Conservation (phyloP, 2,113 vertebrate species). For the Irena cyanogastra region DNA sequence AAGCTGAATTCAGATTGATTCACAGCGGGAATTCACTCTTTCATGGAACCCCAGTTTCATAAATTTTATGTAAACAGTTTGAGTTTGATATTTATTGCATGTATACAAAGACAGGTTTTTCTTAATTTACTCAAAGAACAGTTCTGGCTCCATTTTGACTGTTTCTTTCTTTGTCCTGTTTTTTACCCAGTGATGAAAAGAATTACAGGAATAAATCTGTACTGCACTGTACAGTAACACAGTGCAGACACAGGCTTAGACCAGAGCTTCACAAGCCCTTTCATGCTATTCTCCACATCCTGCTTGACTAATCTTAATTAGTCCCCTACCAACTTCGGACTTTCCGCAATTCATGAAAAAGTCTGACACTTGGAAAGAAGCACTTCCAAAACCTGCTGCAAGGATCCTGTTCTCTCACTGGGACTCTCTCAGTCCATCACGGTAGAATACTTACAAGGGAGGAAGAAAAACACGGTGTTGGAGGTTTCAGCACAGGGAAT, state of each 20-base stretch:
- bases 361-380: background rate
- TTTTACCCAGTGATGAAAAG: background rate
- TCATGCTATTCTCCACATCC: constrained; percentile 32
- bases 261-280: background rate
- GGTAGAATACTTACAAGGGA: background rate
- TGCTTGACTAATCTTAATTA: constrained; percentile 31
- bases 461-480: background rate
- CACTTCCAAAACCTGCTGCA: background rate
- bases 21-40: background rate
- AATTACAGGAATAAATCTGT: constrained; percentile 11
- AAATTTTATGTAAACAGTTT: background rate
- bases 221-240: background rate
- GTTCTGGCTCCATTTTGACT: background rate
- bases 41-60: background rate
- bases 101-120: background rate
- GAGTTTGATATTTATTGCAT: background rate
- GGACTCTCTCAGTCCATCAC: background rate
- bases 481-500: background rate
- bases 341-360: background rate
- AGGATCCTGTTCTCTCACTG: background rate
- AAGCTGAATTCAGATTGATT: background rate
- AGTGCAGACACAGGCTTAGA: constrained; percentile 15
- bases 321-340: background rate
- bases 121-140: background rate
- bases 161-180: background rate